Evolutionary conservation across 2,797 vertebrate species (phyloP).

Genomic region (Hozukius guyotensis): DNA sequence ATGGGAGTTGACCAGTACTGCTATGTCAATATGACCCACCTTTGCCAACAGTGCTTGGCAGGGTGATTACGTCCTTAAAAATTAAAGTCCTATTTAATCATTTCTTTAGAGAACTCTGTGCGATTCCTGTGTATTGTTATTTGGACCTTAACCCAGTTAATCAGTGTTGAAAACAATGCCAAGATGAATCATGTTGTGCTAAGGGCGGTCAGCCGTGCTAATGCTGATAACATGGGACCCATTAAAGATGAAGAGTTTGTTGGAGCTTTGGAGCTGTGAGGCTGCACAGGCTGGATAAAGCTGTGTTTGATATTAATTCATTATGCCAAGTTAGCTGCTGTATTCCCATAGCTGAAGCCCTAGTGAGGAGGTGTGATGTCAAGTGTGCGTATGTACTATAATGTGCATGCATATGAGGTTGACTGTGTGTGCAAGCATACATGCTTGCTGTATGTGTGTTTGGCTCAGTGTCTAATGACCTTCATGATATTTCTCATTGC

Average conservation of each 20-base stretch:
- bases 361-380: slow-evolving; percentile 11
- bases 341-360: slow-evolving; percentile 30
- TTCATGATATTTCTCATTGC: slow-evolving; percentile 24
- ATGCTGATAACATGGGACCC: slow-evolving; percentile 42
- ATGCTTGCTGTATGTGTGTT: not conserved
- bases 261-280: slow-evolving; percentile 38
- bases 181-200: slow-evolving; percentile 23
- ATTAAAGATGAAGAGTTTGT: slow-evolving; percentile 51
- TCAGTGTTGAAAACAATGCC: slow-evolving; percentile 22
- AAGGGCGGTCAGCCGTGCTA: slow-evolving; percentile 41
- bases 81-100: not conserved
- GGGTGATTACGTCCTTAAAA: not conserved
- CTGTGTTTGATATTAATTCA: slow-evolving; percentile 60
- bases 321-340: slow-evolving; percentile 58
- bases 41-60: not conserved
- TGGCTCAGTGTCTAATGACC: slow-evolving; percentile 6
- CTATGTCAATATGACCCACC: not conserved
- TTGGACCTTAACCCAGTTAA: slow-evolving; percentile 23
- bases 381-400: slow-evolving; percentile 1
- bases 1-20: not conserved
- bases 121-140: not conserved
- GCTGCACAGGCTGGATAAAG: slow-evolving; percentile 38
- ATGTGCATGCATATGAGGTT: not conserved
- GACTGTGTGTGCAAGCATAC: not conserved
- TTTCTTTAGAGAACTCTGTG: not conserved